Conservation (phyloP, 2,113 vertebrate genomes). For the Entosphenus tridentatus region DNA sequence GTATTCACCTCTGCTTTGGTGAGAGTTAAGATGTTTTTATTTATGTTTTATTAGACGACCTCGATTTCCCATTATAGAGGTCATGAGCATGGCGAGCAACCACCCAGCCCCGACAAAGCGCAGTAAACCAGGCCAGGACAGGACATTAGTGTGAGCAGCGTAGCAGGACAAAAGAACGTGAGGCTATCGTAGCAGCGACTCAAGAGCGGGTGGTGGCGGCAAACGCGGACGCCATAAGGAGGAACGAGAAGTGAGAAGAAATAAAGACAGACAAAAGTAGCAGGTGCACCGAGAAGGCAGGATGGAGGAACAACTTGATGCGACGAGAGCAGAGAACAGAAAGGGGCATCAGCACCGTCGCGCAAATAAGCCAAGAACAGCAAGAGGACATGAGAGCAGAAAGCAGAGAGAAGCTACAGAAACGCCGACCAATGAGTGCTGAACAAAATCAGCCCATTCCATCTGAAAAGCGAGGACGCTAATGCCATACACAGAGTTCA, state of each 20-base stretch:
- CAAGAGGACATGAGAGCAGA: neutral
- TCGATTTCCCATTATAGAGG: too few relatives aligned
- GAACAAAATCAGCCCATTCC: neutral
- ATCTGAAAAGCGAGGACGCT: neutral
- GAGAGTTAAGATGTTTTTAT: too few relatives aligned
- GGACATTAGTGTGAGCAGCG: neutral
- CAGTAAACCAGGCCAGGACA: neutral
- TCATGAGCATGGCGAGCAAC: neutral
- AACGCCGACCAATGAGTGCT: too few relatives aligned
- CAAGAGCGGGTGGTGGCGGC: neutral
- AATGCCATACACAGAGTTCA: neutral
- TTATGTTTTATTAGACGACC: too few relatives aligned
- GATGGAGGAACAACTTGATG: neutral
- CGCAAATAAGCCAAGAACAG: constrained; percentile 5
- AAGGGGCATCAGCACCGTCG: neutral
- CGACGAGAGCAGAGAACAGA: neutral
- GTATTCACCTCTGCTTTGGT: too few relatives aligned
- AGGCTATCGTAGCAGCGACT: neutral
- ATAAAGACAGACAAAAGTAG: neutral
- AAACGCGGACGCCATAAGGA: neutral
- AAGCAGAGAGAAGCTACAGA: too few relatives aligned
- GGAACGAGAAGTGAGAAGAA: neutral
- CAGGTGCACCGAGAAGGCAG: neutral
- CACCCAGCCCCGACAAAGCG: constrained; percentile 2
- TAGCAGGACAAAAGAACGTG: neutral